Percentiles rank a stretch among this genome's conserved stretches.
These are phyloP conservation scores for Heliconius congener DNA, from an alignment of 1,140 invertebrate species.

Conservation along the genomic window DNA sequence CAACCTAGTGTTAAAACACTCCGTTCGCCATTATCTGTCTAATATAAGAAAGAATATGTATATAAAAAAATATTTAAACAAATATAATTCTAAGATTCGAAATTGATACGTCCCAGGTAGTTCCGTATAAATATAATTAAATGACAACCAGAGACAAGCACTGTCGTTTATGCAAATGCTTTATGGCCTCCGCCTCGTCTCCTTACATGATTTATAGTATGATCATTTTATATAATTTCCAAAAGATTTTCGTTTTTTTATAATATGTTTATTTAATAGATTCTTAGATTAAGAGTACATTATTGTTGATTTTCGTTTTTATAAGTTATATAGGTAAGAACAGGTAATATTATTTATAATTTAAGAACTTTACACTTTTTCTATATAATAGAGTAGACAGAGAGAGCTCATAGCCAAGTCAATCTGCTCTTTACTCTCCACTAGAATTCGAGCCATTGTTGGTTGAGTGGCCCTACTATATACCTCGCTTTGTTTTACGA, in stretches of 20 bases:
- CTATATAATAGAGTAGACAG: no score
- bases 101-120: conserved; percentile 43
- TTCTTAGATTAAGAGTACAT: neutral
- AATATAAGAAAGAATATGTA: no score
- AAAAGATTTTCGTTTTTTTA: neutral
- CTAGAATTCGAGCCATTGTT: no score
- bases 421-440: no score
- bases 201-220: conserved; percentile 37
- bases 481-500: no score
- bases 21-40: neutral
- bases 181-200: conserved; percentile 51
- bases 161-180: conserved; percentile 64
- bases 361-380: no score
- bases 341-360: no score
- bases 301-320: neutral
- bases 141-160: conserved; percentile 44
- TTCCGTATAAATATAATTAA: conserved; percentile 50
- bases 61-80: neutral
- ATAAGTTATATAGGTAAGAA: no score
- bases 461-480: no score
- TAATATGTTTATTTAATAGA: neutral
- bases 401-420: no score
- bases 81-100: conserved; percentile 17
- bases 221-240: conserved; percentile 6
- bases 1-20: neutral